These are phyloP conservation scores for Drosophila gunungcola DNA, from an alignment of 1,140 invertebrate genomes.

Conservation along the genomic window DNA sequence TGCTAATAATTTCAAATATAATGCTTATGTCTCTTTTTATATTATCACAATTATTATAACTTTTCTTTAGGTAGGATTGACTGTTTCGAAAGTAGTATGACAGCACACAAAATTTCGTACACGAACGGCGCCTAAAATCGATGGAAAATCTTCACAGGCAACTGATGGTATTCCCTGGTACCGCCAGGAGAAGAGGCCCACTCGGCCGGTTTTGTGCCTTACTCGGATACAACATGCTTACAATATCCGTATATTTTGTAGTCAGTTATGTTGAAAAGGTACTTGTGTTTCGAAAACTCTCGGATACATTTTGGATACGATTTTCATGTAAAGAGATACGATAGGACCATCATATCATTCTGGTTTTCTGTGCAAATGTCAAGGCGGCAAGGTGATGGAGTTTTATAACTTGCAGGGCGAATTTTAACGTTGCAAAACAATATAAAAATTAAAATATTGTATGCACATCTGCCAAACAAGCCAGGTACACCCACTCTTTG, in stretches of 20 bases:
- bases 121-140: not conserved
- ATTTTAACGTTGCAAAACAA: not conserved
- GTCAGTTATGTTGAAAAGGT: no score
- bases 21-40: no score
- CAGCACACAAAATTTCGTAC: not conserved
- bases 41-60: no score
- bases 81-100: conserved; percentile 53
- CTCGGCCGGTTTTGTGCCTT: not conserved
- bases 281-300: no score
- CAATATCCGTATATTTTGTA: no score
- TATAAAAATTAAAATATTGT: not conserved
- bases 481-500: not conserved
- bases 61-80: not conserved
- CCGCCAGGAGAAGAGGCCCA: conserved; percentile 2
- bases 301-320: no score
- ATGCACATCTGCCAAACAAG: not conserved
- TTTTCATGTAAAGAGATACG: no score
- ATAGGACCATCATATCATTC: no score
- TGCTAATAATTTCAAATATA: no score
- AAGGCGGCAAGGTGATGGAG: conserved; percentile 3
- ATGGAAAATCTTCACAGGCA: not conserved
- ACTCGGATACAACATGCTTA: not conserved
- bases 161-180: conserved; percentile 2
- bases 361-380: no score
- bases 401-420: not conserved